Evolutionary conservation across 1,140 invertebrate genomes (phyloP).

Genomic region (Sogatella furcifera): DNA sequence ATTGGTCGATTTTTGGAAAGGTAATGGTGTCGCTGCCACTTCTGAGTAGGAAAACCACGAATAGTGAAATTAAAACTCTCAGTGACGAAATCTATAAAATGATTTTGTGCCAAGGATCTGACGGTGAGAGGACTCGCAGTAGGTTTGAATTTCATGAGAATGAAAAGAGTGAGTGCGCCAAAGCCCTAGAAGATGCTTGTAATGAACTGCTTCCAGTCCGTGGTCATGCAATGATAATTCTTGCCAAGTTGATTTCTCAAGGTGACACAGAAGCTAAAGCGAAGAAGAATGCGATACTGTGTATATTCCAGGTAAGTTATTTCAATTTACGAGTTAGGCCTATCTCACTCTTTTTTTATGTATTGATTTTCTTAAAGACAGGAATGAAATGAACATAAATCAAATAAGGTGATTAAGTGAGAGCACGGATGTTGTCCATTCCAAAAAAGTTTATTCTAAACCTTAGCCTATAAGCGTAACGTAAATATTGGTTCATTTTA

Average conservation of each 20-base stretch:
- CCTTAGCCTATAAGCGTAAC: too few species aligned
- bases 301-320: slow-evolving; percentile 44
- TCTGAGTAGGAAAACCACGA: slow-evolving; percentile 20
- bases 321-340: too few species aligned
- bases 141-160: slow-evolving; percentile 24
- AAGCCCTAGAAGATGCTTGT: slow-evolving; percentile 53
- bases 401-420: too few species aligned
- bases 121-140: slow-evolving; percentile 20
- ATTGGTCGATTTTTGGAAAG: slow-evolving; percentile 34
- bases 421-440: too few species aligned
- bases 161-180: slow-evolving; percentile 36
- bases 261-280: slow-evolving; percentile 48
- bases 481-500: too few species aligned
- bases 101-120: slow-evolving; percentile 36
- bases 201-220: slow-evolving; percentile 65
- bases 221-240: slow-evolving; percentile 63
- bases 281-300: slow-evolving; percentile 54
- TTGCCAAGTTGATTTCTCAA: slow-evolving; percentile 58
- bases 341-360: too few species aligned
- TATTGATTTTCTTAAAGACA: too few species aligned
- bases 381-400: too few species aligned
- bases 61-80: slow-evolving; percentile 26
- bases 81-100: slow-evolving; percentile 35
- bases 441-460: too few species aligned
- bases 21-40: slow-evolving; percentile 36